Percentiles rank a stretch among this genome's conserved stretches.
Conservation (phyloP, 2,888 invertebrate species). For the Drosophila demipolita region DNA sequence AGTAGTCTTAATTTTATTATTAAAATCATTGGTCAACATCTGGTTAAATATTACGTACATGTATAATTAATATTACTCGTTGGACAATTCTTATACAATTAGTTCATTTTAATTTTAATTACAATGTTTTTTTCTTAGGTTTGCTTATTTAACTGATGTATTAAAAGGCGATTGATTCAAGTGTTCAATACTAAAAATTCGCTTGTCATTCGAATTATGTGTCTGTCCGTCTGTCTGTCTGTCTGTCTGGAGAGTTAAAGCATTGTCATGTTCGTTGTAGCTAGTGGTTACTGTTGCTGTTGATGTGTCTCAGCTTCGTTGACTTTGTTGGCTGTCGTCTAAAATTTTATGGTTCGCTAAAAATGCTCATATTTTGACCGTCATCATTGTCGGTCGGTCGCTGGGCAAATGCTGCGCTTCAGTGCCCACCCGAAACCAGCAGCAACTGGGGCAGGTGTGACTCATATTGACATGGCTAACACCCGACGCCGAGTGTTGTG, state of each 20-base stretch:
- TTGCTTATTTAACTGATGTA: slow-evolving; percentile 4
- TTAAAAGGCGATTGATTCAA: slow-evolving; percentile 37
- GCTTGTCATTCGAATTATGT: slow-evolving; percentile 14
- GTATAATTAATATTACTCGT: not conserved
- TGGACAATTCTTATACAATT: slow-evolving; percentile 1
- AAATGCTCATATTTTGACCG: slow-evolving; percentile 63
- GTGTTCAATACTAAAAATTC: slow-evolving; percentile 21
- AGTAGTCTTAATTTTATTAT: not conserved
- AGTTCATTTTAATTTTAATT: not conserved
- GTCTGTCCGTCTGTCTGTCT: not conserved
- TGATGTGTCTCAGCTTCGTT: slow-evolving; percentile 8
- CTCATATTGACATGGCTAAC: slow-evolving; percentile 68
- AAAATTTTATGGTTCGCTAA: slow-evolving; percentile 64
- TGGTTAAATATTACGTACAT: not conserved
- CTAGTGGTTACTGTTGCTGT: not conserved
- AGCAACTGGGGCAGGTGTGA: slow-evolving; percentile 64
- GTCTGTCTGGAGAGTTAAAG: slow-evolving; percentile 24
- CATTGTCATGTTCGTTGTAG: slow-evolving; percentile 18
- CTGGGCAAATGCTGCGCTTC: slow-evolving; percentile 59
- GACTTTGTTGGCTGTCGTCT: slow-evolving; percentile 54
- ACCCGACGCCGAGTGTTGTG: slow-evolving; percentile 45
- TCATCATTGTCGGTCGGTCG: slow-evolving; percentile 56
- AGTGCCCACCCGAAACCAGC: slow-evolving; percentile 31
- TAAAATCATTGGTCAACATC: not conserved
- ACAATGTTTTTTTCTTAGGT: not conserved